phyloP scores from a whole-genome alignment of 2,888 invertebrate species.

The Falcaria lacertinaria region DNA sequence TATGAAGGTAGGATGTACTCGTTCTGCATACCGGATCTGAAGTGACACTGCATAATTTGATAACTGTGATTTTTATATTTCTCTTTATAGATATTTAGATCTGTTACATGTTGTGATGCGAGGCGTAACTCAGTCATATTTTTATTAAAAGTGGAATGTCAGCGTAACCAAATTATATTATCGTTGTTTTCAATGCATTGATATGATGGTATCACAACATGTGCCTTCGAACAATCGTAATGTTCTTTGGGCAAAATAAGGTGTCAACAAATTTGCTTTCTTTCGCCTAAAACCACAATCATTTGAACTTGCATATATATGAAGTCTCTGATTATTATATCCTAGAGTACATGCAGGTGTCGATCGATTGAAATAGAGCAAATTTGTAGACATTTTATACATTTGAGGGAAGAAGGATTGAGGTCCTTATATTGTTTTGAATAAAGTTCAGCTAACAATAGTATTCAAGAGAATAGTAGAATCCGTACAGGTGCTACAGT shows the following conservation, averaged over 20 bases:
- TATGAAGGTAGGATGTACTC: slow-evolving; percentile 57
- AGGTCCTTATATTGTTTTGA: slow-evolving; percentile 27
- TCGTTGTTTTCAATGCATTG: slow-evolving; percentile 41
- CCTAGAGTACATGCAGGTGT: neutral
- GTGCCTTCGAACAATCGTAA: slow-evolving; percentile 52
- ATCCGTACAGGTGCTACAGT: slow-evolving; percentile 62
- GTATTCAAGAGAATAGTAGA: slow-evolving; percentile 48
- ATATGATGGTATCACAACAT: slow-evolving; percentile 62
- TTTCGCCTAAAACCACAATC: too few species aligned
- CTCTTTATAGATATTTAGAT: slow-evolving; percentile 71
- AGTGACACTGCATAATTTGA: slow-evolving; percentile 78
- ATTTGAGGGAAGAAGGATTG: slow-evolving; percentile 66
- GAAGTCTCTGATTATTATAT: too few species aligned
- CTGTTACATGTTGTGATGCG: slow-evolving; percentile 75
- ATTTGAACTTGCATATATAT: too few species aligned
- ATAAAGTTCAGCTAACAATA: slow-evolving; percentile 21
- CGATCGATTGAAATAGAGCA: neutral
- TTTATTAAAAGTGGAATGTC: slow-evolving; percentile 31
- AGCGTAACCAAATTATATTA: slow-evolving; percentile 42
- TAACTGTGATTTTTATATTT: slow-evolving; percentile 79
- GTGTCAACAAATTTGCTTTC: neutral
- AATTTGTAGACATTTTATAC: slow-evolving; percentile 26
- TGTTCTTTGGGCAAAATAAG: slow-evolving; percentile 47
- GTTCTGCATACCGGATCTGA: slow-evolving; percentile 70
- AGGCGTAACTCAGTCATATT: slow-evolving; percentile 42